Evolutionary conservation across 2,113 vertebrate species (phyloP).

Genomic region (Eubucco bourcierii): DNA sequence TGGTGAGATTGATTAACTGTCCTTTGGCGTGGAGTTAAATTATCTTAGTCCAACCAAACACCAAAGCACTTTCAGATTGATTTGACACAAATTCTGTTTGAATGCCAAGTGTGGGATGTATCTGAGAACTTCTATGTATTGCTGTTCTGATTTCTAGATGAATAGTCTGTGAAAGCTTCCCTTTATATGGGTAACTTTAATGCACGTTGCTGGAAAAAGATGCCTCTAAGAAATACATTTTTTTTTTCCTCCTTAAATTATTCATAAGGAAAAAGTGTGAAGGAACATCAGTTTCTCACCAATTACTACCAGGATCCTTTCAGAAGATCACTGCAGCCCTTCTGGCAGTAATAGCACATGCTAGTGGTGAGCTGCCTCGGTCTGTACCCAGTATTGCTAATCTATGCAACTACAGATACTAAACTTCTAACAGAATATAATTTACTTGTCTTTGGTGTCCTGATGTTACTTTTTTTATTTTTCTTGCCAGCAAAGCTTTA

Average conservation of each 20-base stretch:
- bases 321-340: fast-evolving
- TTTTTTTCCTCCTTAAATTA: background rate
- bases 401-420: background rate
- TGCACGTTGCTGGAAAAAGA: background rate
- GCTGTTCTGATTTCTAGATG: background rate
- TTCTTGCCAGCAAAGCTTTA: background rate
- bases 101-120: background rate
- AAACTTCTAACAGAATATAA: background rate
- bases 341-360: background rate
- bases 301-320: background rate
- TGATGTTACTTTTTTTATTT: background rate
- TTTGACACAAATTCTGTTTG: background rate
- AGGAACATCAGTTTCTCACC: background rate
- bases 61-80: background rate
- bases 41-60: background rate
- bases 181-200: background rate
- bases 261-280: background rate
- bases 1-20: background rate
- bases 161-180: background rate
- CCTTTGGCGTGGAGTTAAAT: background rate
- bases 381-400: background rate
- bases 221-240: background rate
- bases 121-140: background rate
- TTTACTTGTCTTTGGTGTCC: background rate
- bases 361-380: background rate